phyloP scores from a whole-genome alignment of 2,113 vertebrate species.

The Varanus salvator region DNA sequence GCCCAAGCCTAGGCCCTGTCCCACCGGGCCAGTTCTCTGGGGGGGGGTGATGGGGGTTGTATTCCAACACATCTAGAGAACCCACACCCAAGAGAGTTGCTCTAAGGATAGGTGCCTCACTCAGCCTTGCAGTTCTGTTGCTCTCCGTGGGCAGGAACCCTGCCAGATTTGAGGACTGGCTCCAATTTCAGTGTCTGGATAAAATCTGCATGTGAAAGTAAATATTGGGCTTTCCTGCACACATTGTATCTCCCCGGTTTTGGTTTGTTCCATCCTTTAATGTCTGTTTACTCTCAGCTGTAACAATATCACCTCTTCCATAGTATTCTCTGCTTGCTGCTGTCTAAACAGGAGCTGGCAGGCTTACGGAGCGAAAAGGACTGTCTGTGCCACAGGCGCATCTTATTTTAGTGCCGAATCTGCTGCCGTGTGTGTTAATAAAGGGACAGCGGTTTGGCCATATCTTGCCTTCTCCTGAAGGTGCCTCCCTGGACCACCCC shows the following conservation, averaged over 20 bases:
- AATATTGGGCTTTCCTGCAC: background rate
- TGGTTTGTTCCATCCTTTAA: constrained; percentile 44
- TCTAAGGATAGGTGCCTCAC: background rate
- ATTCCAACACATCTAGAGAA: background rate
- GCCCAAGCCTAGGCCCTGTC: too few relatives aligned
- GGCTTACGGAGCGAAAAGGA: too few relatives aligned
- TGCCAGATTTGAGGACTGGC: background rate
- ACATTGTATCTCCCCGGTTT: constrained; percentile 20
- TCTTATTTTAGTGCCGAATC: background rate
- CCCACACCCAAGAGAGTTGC: background rate
- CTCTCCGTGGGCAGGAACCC: background rate
- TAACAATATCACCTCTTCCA: background rate
- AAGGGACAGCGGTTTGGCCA: background rate
- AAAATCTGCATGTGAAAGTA: background rate
- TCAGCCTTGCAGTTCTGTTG: background rate
- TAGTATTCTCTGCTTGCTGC: constrained; percentile 31
- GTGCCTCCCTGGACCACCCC: background rate
- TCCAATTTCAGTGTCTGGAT: background rate
- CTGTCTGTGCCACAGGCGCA: background rate
- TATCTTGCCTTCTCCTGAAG: background rate
- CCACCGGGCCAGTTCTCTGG: too few relatives aligned
- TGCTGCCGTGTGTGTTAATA: background rate
- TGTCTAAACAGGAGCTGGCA: constrained; percentile 33
- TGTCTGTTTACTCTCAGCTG: constrained; percentile 42
- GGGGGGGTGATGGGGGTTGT: background rate